These are phyloP conservation scores for Diachasmimorpha longicaudata DNA, from an alignment of 1,140 invertebrate species.

Conservation along the genomic window DNA sequence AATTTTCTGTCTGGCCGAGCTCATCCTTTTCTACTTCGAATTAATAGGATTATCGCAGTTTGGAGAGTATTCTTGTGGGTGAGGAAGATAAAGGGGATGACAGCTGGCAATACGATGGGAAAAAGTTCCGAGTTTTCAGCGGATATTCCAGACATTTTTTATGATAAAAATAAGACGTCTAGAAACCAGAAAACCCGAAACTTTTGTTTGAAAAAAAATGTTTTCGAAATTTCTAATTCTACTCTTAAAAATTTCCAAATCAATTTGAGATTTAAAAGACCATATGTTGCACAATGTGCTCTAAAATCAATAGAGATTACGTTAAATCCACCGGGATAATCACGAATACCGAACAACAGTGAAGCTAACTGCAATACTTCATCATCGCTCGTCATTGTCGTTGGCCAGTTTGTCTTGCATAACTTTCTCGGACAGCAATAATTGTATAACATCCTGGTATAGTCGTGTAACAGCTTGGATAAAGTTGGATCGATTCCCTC, in stretches of 20 bases:
- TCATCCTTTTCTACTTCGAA: background rate
- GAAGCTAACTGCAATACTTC: too few species aligned
- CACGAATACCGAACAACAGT: background rate
- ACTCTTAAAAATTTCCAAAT: too few species aligned
- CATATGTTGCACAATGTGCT: too few species aligned
- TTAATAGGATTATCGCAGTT: background rate
- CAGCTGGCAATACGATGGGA: background rate
- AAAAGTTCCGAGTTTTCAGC: too few species aligned
- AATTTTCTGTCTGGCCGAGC: background rate
- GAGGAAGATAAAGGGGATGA: background rate
- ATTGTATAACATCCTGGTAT: background rate
- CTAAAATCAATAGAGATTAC: too few species aligned
- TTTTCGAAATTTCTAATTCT: too few species aligned
- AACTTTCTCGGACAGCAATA: background rate
- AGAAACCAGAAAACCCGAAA: too few species aligned
- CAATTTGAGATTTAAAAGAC: too few species aligned
- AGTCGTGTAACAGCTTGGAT: background rate
- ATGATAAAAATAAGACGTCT: too few species aligned
- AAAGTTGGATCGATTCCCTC: background rate
- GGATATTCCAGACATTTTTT: too few species aligned
- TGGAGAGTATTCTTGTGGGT: background rate
- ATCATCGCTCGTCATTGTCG: background rate
- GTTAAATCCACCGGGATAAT: background rate
- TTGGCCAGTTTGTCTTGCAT: background rate
- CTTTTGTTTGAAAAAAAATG: too few species aligned